Base-by-base conservation (phyloP, 1,140 invertebrate genomes). In the Hycleus cichorii region DNA sequence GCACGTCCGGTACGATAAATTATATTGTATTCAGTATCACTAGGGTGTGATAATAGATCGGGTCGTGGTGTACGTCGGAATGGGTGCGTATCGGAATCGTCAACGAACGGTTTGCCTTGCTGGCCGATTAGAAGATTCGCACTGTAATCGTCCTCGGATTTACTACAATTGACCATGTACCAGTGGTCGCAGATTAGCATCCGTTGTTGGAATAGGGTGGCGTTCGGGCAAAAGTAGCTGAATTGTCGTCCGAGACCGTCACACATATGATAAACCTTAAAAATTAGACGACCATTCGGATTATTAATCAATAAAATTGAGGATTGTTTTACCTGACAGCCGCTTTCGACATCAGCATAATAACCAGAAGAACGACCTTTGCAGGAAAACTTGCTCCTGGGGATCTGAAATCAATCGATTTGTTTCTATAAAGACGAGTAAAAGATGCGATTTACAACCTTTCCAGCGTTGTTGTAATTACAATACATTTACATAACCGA, bases 161-260 rank as follows among this genome's bases (percentile, higher is more conserved):
- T 77, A 57, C 82, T 83, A 64, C 87, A 90, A 73, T 89, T 85
- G n/a, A 90, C 87, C 82, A 88, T 88, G 67, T 88, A 89, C 84
- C 86, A 89, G 69, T 89, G 86, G 69, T 89, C 87, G 64, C 87
- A 90, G 64, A 89, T 82, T 52, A 89, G 76, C 82, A 88, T 88
- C 25, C 85, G 76, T 72, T 89, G 87, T 71, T 89, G 87, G 75
- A 90, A 90, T 18, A 88, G 79, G 8, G 87, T 90, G 3, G 83
- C 84, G 72, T 87, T 87, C 6, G 86, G 86, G 67, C 87, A 90
- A 2, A 81, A 76, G 75, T 88, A 88, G 66, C 84, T 87, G 74
- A 87, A 89, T 72, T 87, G 84, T 1, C 84, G 72, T 1, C 83
- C 84, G 40, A 87, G 75, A 4, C 81, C 84, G 68, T 87, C 85